Evolutionary conservation across 2,888 invertebrate genomes (phyloP), one percentile per base, ranked within the genome.

Genomic region (Cyclophora albipunctata): DNA sequence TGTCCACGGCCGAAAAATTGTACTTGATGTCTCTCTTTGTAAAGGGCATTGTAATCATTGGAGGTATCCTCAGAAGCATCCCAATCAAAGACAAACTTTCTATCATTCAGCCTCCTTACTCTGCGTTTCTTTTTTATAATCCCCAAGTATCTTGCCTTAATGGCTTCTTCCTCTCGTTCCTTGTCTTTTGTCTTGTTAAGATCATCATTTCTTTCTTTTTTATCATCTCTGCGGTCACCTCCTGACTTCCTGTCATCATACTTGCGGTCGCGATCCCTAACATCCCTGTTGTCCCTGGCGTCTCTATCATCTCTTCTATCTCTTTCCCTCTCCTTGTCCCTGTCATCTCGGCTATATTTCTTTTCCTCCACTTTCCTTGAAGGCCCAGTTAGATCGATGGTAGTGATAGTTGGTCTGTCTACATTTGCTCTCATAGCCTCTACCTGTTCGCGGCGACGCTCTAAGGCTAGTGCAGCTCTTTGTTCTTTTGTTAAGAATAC

Each of bases 1-100:
- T 99, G 97, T 5, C 99, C 99, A 54, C 99, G 91, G 0, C 99
- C 99, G 88, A 96, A 99, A 80, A 99, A 98, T 84, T 98, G 98
- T 3, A 98, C 96, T 84, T 98, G 96, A 84, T 99, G 99, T 46
- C 96, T 91, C 65, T 98, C 97, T 80, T 98, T 99, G 73, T 99
- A 99, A 34, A 99, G 88, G 54, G 94, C 93, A 81, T 99, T 99
- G 73, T 99, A 99, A 89, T 99, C 99, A 56, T 95, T 94, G 3
- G 98, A 97, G 0, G 99, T 99, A 72, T 99, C 99, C 82, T 99
- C 99, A 0, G 96, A 95, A 0, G 98, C 98, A 86, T 99, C 99
- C 99, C 99, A 99, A 83, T 99, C 99, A 81, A 99, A 99, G 0
- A 99, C 99, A 90, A 99, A 99, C 85, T 99, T 99, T 7, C 99